Evolutionary conservation across 2,797 vertebrate species (phyloP).

Genomic region (Gymnodraco acuticeps): DNA sequence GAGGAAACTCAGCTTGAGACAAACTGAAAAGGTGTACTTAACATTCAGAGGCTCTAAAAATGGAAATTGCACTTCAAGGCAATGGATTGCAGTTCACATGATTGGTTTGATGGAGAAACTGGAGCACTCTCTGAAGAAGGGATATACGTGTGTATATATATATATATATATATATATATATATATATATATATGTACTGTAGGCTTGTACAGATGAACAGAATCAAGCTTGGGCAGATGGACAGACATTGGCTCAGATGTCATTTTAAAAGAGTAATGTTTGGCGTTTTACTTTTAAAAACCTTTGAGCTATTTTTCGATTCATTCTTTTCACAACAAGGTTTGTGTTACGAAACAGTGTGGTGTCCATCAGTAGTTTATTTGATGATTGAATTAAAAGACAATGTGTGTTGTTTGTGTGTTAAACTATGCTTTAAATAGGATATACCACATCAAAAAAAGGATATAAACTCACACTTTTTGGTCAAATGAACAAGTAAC

Average conservation of each 20-base stretch:
- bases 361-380: too few relatives aligned
- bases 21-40: neutral
- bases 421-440: too few relatives aligned
- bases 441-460: too few relatives aligned
- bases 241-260: constrained; percentile 1
- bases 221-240: neutral
- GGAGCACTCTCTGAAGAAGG: constrained; percentile 1
- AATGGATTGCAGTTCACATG: neutral
- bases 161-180: neutral
- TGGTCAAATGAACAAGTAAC: too few relatives aligned
- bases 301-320: too few relatives aligned
- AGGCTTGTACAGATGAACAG: neutral
- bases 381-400: too few relatives aligned
- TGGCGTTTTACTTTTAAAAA: too few relatives aligned
- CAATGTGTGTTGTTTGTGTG: too few relatives aligned
- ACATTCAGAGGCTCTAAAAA: neutral
- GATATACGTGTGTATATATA: neutral
- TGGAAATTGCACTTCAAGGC: constrained; percentile 5
- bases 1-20: constrained; percentile 10
- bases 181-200: too few relatives aligned
- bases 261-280: neutral
- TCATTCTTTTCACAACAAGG: too few relatives aligned
- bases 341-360: too few relatives aligned
- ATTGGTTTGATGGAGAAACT: constrained; percentile 11
- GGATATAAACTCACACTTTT: too few relatives aligned